phyloP scores from a whole-genome alignment of 2,888 invertebrate genomes.

The Noctua pronuba region DNA sequence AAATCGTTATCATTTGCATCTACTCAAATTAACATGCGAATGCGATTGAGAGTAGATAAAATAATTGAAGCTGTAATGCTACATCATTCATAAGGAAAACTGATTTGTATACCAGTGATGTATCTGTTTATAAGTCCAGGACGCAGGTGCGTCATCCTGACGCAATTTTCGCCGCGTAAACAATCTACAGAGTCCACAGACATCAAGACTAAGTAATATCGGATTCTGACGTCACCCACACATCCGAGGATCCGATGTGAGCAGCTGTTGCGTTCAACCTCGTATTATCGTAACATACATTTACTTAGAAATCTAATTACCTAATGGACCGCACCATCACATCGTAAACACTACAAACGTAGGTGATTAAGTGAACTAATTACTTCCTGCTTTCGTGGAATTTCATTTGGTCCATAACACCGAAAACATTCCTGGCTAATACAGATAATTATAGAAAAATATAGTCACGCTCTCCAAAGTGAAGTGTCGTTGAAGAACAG shows the following conservation, averaged over 20 bases:
- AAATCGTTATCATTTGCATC: background rate
- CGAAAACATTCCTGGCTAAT: conserved; percentile 22
- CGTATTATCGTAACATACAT: conserved; percentile 21
- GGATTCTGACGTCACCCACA: conserved; percentile 60
- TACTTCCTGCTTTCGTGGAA: conserved; percentile 52
- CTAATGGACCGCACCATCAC: conserved; percentile 49
- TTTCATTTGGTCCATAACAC: conserved; percentile 39
- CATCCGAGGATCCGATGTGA: conserved; percentile 32
- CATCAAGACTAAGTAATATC: conserved; percentile 53
- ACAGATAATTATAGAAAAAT: conserved; percentile 31
- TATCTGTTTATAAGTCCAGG: conserved; percentile 47
- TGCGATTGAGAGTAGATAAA: background rate
- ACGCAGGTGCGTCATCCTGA: conserved; percentile 61
- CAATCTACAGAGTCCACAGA: conserved; percentile 52
- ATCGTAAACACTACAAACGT: conserved; percentile 48
- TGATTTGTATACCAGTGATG: conserved; percentile 29
- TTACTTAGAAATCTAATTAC: conserved; percentile 63
- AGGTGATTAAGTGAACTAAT: conserved; percentile 54
- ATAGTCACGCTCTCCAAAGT: conserved; percentile 32
- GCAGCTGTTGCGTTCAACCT: conserved; percentile 43
- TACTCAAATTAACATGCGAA: background rate
- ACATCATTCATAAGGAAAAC: conserved; percentile 41
- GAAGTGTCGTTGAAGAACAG: conserved; percentile 28
- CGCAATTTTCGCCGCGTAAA: conserved; percentile 50
- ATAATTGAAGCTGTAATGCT: conserved; percentile 18